phyloP scores from a whole-genome alignment of 2,113 vertebrate genomes.

The Corythaixoides concolor region DNA sequence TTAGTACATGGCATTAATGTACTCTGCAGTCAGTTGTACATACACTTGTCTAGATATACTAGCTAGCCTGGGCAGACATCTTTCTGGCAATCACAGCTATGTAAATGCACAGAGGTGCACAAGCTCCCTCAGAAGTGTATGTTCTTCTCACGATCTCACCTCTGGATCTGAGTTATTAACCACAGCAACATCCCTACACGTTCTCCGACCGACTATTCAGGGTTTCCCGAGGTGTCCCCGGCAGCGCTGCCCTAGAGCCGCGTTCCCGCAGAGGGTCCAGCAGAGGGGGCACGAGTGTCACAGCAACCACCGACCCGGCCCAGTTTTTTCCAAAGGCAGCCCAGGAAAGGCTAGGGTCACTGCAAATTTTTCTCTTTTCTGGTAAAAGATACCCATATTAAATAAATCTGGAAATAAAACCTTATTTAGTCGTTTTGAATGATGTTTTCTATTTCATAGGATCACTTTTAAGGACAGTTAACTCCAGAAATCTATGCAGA shows the following conservation, averaged over 20 bases:
- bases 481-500: background rate
- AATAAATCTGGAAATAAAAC: background rate
- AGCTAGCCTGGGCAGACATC: background rate
- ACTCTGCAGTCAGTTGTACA: background rate
- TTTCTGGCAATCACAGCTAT: background rate
- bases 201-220: background rate
- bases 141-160: background rate
- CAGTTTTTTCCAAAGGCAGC: no score
- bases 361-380: background rate
- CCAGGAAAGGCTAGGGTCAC: background rate
- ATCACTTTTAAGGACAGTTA: background rate
- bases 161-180: background rate
- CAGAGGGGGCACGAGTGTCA: conserved; percentile 29
- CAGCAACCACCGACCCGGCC: background rate
- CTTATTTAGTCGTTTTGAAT: background rate
- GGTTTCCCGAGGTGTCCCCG: background rate
- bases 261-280: background rate
- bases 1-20: background rate
- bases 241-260: background rate
- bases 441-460: background rate
- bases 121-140: background rate
- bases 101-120: background rate
- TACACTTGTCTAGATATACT: background rate
- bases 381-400: background rate
- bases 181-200: background rate